Evolutionary conservation across 2,888 invertebrate genomes (phyloP).

Genomic region (Leptopterna dolabrata): DNA sequence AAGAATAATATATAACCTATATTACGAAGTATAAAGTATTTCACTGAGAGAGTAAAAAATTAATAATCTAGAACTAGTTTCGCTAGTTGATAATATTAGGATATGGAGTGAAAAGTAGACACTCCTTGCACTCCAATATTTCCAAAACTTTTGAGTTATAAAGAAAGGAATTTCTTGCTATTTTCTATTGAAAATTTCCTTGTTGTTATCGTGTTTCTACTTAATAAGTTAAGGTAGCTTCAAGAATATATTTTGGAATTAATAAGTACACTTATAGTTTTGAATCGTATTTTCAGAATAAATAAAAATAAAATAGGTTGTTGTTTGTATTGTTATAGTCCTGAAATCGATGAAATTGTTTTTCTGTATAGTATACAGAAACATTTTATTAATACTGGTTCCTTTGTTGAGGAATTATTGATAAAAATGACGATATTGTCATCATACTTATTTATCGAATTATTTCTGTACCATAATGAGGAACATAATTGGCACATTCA

Average conservation of each 20-base stretch:
- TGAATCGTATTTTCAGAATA: not conserved
- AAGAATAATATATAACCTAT: conserved; percentile 29
- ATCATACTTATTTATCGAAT: not conserved
- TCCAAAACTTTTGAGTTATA: not conserved
- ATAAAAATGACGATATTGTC: not conserved
- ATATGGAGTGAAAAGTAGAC: not conserved
- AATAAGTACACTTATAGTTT: not conserved
- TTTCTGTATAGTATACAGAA: not conserved
- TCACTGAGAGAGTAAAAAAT: conserved; percentile 11
- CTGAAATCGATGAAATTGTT: not conserved
- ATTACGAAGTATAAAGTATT: conserved; percentile 5
- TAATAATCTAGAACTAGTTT: conserved; percentile 24
- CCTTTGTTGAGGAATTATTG: not conserved
- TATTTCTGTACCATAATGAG: not conserved
- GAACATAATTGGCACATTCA: not conserved
- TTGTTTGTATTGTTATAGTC: not conserved
- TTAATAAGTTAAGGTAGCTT: conserved; percentile 44
- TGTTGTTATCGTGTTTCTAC: conserved; percentile 19
- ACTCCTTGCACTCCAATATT: conserved; percentile 35
- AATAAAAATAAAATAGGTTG: not conserved
- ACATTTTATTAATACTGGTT: not conserved
- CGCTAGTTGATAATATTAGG: conserved; percentile 32
- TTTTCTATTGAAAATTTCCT: not conserved
- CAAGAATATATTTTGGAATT: not conserved
- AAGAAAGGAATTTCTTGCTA: not conserved